Percentiles rank a stretch among this genome's conserved stretches.
Conservation (phyloP, 2,797 vertebrate species). For the Pteropus rufus region DNA sequence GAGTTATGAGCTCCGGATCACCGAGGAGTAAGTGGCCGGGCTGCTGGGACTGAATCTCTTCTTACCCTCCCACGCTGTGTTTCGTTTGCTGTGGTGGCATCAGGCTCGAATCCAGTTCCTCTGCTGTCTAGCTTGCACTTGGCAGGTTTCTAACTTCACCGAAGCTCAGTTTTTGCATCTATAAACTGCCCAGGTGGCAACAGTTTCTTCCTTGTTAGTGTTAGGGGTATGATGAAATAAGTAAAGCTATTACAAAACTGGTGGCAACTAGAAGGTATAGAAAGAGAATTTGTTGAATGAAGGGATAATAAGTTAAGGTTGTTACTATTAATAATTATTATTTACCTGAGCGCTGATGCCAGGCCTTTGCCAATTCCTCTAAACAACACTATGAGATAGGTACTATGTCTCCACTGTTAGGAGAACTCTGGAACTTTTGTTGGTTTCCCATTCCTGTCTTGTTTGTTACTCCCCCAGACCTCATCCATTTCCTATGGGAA, state of each 20-base stretch:
- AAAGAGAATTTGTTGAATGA: neutral
- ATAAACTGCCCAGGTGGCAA: neutral
- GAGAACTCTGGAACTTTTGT: neutral
- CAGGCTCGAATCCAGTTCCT: neutral
- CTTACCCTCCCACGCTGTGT: neutral
- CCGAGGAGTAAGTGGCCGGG: neutral
- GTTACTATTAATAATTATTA: neutral
- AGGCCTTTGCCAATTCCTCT: neutral
- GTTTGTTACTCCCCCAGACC: neutral
- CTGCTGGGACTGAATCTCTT: neutral
- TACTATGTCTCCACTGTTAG: no score
- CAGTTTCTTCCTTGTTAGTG: neutral
- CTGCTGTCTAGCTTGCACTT: neutral
- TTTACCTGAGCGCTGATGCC: neutral
- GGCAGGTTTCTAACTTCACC: neutral
- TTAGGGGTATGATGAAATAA: neutral
- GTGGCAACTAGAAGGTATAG: neutral
- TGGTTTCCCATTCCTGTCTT: neutral
- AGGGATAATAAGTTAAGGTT: neutral
- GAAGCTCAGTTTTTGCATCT: neutral
- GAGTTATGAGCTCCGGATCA: neutral
- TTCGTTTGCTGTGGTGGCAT: neutral
- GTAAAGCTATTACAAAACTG: neutral
- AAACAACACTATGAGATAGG: neutral
- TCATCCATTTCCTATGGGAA: neutral